These are phyloP conservation scores for Patella caerulea DNA, from an alignment of 2,888 invertebrate genomes.

Conservation along the genomic window DNA sequence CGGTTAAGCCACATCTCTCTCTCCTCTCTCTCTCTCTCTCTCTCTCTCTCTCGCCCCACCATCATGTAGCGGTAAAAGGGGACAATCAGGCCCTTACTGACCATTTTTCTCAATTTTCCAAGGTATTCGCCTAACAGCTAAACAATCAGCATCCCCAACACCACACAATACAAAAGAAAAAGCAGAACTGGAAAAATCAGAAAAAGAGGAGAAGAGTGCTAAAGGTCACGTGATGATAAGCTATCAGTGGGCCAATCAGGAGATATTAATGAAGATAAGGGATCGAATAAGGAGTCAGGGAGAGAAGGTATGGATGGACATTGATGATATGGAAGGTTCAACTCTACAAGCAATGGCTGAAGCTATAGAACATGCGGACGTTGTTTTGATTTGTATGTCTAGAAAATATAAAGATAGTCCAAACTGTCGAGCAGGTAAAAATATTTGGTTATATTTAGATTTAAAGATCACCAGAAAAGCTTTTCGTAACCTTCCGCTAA, in stretches of 20 bases:
- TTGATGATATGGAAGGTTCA: conserved; percentile 60
- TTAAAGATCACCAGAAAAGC: too few species aligned
- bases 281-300: conserved; percentile 38
- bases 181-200: conserved; percentile 2
- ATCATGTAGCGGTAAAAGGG: too few species aligned
- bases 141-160: not conserved
- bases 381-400: conserved; percentile 55
- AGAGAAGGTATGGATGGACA: conserved; percentile 55
- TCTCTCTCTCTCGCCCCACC: too few species aligned
- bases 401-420: conserved; percentile 59
- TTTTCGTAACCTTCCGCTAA: too few species aligned
- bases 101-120: not conserved
- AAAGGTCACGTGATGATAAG: conserved; percentile 58
- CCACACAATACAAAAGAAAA: not conserved
- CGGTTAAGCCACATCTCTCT: too few species aligned
- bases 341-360: conserved; percentile 59
- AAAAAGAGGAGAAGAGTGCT: conserved; percentile 19
- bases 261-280: conserved; percentile 41
- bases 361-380: conserved; percentile 53
- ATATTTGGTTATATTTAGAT: not conserved
- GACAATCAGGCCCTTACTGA: too few species aligned
- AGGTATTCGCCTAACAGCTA: not conserved
- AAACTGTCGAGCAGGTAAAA: conserved; percentile 57
- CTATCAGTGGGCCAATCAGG: conserved; percentile 58
- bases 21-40: too few species aligned